Evolutionary conservation across 2,888 invertebrate species (phyloP).

Genomic region (Oscheius sp.): DNA sequence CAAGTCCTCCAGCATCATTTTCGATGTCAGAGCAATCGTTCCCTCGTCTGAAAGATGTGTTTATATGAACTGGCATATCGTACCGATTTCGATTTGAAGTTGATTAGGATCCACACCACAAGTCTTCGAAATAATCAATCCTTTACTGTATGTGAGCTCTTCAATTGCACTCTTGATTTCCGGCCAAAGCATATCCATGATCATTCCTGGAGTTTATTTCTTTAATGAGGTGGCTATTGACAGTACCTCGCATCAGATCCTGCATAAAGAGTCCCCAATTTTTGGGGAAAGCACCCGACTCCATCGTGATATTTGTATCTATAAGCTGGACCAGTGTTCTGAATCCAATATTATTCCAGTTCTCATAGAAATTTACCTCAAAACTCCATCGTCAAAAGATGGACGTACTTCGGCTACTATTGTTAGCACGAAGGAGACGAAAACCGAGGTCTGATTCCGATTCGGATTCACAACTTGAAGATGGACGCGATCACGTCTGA

Average conservation of each 20-base stretch:
- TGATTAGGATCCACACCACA: slow-evolving; percentile 70
- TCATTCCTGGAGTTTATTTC: slow-evolving; percentile 59
- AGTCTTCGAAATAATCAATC: slow-evolving; percentile 62
- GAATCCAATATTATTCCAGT: slow-evolving; percentile 32
- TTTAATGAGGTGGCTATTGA: not conserved
- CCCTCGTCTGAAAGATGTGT: slow-evolving; percentile 47
- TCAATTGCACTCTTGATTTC: slow-evolving; percentile 69
- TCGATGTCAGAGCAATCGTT: slow-evolving; percentile 54
- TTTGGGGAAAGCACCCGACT: slow-evolving; percentile 69
- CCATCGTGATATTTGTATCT: slow-evolving; percentile 67
- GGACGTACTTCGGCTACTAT: slow-evolving; percentile 55
- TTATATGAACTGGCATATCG: not conserved
- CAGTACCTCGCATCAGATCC: slow-evolving; percentile 65
- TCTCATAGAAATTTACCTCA: slow-evolving; percentile 19
- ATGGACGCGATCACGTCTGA: slow-evolving; percentile 66
- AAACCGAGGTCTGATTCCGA: slow-evolving; percentile 63
- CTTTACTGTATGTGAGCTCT: slow-evolving; percentile 67
- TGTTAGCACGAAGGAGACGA: slow-evolving; percentile 65
- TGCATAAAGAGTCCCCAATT: slow-evolving; percentile 67
- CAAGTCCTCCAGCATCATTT: slow-evolving; percentile 50
- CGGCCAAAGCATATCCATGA: slow-evolving; percentile 72
- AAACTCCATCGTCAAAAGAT: slow-evolving; percentile 57
- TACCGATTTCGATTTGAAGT: slow-evolving; percentile 65
- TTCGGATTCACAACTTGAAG: slow-evolving; percentile 69
- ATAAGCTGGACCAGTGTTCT: slow-evolving; percentile 67